phyloP scores from a whole-genome alignment of 2,797 vertebrate genomes.

The Myotis daubentonii region DNA sequence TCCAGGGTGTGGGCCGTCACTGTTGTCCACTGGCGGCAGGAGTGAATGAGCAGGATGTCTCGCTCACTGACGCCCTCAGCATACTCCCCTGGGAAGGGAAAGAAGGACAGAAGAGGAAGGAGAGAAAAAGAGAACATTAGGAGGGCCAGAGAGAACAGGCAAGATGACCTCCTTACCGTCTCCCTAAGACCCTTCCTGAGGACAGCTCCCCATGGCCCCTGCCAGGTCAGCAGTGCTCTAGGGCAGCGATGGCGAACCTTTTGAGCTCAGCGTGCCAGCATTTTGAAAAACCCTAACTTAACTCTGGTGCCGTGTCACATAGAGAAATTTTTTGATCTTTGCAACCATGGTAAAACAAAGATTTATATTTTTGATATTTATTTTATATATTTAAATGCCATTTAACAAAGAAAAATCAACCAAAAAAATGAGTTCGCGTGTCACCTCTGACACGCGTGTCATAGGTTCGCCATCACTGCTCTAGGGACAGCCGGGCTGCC shows the following conservation, averaged over 20 bases:
- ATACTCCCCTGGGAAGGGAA: slow-evolving; percentile 89
- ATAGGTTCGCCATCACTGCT: neutral
- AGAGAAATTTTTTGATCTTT: too few species aligned
- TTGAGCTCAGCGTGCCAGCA: too few species aligned
- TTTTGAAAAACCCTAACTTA: too few species aligned
- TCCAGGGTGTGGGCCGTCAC: slow-evolving; percentile 97
- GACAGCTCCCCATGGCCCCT: neutral
- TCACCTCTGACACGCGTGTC: too few species aligned
- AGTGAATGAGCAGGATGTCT: slow-evolving; percentile 95
- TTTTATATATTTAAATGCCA: too few species aligned
- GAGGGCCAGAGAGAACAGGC: neutral
- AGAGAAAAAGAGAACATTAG: neutral
- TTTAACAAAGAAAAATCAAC: too few species aligned
- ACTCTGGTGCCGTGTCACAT: too few species aligned
- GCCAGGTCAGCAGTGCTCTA: neutral
- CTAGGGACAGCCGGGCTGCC: neutral
- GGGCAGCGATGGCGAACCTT: neutral
- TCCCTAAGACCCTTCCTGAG: neutral
- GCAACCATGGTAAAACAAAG: too few species aligned
- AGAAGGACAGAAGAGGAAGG: neutral
- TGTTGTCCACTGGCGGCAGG: slow-evolving; percentile 98
- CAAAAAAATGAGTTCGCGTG: too few species aligned
- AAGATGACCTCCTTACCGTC: neutral
- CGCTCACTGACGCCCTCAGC: slow-evolving; percentile 95
- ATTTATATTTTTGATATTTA: too few species aligned